phyloP scores from a whole-genome alignment of 2,113 vertebrate genomes.

The Carettochelys insculpta region DNA sequence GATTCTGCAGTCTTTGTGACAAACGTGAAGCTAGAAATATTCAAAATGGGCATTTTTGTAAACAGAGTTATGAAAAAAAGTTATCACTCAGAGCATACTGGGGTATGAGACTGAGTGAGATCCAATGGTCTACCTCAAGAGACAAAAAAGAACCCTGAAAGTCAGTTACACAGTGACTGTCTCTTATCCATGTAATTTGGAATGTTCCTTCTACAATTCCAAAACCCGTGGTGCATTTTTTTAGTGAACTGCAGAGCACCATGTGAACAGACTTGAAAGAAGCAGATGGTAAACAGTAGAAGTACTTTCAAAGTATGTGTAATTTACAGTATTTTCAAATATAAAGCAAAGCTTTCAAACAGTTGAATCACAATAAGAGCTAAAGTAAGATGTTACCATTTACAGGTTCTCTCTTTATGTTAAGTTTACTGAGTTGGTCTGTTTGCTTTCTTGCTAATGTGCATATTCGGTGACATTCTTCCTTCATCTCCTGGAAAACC shows the following conservation, averaged over 20 bases:
- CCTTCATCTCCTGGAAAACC: slow-evolving; percentile 89
- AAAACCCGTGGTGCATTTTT: slow-evolving; percentile 61
- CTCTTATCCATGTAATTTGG: slow-evolving; percentile 65
- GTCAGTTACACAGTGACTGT: slow-evolving; percentile 63
- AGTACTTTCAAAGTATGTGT: slow-evolving; percentile 63
- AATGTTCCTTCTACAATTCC: slow-evolving; percentile 64
- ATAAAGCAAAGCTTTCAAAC: slow-evolving; percentile 73
- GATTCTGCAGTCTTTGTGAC: slow-evolving; percentile 16
- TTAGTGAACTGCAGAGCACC: slow-evolving; percentile 60
- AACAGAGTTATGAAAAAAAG: slow-evolving; percentile 66
- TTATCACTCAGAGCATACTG: slow-evolving; percentile 60
- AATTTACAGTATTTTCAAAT: slow-evolving; percentile 75
- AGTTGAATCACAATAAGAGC: slow-evolving; percentile 73
- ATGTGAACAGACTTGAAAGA: slow-evolving; percentile 70
- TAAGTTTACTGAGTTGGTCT: slow-evolving; percentile 91
- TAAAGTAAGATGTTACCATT: slow-evolving; percentile 84
- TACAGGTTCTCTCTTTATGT: slow-evolving; percentile 82
- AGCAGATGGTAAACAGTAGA: slow-evolving; percentile 69
- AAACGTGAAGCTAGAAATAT: slow-evolving; percentile 46
- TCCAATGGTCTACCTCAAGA: slow-evolving; percentile 43
- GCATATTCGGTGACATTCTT: slow-evolving; percentile 91
- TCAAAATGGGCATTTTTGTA: slow-evolving; percentile 54
- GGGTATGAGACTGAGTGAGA: slow-evolving; percentile 57
- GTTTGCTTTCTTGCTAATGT: slow-evolving; percentile 90
- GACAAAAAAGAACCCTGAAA: slow-evolving; percentile 66